Evolutionary conservation across 2,113 vertebrate species (phyloP).

Genomic region (Platanista minor): DNA sequence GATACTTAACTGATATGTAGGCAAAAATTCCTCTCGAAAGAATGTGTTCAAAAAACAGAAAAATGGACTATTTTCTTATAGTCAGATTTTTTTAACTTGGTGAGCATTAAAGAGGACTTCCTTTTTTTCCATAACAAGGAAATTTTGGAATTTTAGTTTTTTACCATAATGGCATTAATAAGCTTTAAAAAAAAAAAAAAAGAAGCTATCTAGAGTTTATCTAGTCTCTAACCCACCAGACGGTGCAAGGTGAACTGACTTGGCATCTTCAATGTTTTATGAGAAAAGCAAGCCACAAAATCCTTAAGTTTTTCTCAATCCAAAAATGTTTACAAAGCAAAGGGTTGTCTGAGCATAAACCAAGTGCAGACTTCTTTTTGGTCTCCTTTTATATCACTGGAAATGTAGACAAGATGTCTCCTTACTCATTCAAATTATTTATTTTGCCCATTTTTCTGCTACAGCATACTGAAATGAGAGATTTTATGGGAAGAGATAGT

Average conservation of each 20-base stretch:
- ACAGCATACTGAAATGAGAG: not conserved
- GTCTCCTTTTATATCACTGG: not conserved
- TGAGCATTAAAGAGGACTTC: not conserved
- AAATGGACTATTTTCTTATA: not conserved
- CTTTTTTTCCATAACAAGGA: not conserved
- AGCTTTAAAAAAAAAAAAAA: not conserved
- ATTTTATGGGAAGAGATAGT: not conserved
- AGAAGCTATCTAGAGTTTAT: not conserved
- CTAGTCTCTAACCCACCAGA: not conserved
- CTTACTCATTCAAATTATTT: not conserved
- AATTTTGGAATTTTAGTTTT: not conserved
- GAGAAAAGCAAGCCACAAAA: not conserved
- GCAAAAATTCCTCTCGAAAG: not conserved
- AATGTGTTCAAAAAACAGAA: conserved; percentile 1
- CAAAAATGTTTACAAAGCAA: not conserved
- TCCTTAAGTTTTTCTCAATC: not conserved
- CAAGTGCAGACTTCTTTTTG: not conserved
- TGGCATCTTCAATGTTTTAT: not conserved
- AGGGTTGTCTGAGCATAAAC: not conserved
- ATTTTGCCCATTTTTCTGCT: not conserved
- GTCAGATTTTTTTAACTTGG: not conserved
- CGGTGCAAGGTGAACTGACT: not conserved
- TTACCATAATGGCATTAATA: not conserved
- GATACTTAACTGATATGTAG: not conserved
- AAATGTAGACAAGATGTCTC: not conserved